phyloP scores from a whole-genome alignment of 2,888 invertebrate species.

The Atethmia centrago region DNA sequence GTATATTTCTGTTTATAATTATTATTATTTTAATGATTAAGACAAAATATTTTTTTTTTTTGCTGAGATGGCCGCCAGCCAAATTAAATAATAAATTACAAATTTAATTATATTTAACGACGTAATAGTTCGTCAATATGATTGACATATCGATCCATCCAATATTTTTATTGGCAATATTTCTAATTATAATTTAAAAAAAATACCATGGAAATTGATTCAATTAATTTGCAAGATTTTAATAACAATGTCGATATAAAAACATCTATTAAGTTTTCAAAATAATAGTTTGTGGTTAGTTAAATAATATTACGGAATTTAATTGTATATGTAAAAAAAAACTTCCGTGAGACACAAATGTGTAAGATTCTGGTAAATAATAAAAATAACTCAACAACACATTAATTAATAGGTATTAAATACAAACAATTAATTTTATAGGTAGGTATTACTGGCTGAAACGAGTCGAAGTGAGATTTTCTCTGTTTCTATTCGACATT shows the following conservation, averaged over 20 bases:
- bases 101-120: constrained; percentile 9
- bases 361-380: constrained; percentile 1
- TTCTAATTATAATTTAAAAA: background rate
- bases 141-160: constrained; percentile 20
- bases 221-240: constrained; percentile 14
- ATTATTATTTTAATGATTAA: background rate
- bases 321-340: background rate
- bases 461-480: background rate
- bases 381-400: no score
- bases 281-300: background rate
- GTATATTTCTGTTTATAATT: no score
- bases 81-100: constrained; percentile 31
- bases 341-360: background rate
- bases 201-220: constrained; percentile 20
- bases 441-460: background rate
- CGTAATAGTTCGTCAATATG: background rate
- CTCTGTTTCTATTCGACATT: background rate
- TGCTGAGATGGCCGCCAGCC: background rate
- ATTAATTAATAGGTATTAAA: no score
- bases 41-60: background rate
- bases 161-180: constrained; percentile 40
- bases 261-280: background rate
- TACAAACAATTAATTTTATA: constrained; percentile 9
- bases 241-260: background rate
- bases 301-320: constrained; percentile 19